Base-by-base conservation (phyloP, 1,140 invertebrate species). In the Aradophagus sp. region DNA sequence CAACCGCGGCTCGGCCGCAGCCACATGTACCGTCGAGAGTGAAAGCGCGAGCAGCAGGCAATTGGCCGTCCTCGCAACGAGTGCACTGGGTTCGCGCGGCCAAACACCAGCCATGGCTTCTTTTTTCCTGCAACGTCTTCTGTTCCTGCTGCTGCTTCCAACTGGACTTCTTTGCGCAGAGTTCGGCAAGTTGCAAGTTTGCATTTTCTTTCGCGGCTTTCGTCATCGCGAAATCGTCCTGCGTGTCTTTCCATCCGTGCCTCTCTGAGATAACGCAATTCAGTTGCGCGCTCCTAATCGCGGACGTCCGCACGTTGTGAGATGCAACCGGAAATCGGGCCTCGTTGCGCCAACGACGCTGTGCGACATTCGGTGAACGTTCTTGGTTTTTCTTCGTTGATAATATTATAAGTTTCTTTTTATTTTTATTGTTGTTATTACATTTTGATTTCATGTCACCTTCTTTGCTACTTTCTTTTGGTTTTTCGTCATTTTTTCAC, bases 1-100 rank as follows among this genome's bases (percentile, higher is more conserved):
- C 41, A 55, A 59, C 44, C 53, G 53, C 31, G 44, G 52, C 7
- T 59, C 35, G n/a, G 35, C 11, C 16, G 26, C 47, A 41, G 48
- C 74, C 80, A 83, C 80, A 82, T 83, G 68, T 74, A 77, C 53
- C 47, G 61, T 55, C 10, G 77, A 79, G 80, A 81, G 82, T 85
- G 83, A 85, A 85, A 85, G 83, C 73, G 76, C 45, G 45, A 77
- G 72, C 75, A 74, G 52, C 50, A 35, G 36, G 14, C 23, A 27
- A 53, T 41, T 59, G 48, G 56, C 47, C 48, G 62, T 42, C 50
- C 23, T 34, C 36, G 27, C 17, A 20, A 38, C 31, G 56, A 47
- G 58, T 61, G 31, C 41, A 59, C 52, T 61, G 17, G 58, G 13
- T 14, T 15, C 26, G 17, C 34, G 26, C 35, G 45, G 7, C 12